phyloP scores from a whole-genome alignment of 2,113 vertebrate species.

The Brienomyrus brachyistius region DNA sequence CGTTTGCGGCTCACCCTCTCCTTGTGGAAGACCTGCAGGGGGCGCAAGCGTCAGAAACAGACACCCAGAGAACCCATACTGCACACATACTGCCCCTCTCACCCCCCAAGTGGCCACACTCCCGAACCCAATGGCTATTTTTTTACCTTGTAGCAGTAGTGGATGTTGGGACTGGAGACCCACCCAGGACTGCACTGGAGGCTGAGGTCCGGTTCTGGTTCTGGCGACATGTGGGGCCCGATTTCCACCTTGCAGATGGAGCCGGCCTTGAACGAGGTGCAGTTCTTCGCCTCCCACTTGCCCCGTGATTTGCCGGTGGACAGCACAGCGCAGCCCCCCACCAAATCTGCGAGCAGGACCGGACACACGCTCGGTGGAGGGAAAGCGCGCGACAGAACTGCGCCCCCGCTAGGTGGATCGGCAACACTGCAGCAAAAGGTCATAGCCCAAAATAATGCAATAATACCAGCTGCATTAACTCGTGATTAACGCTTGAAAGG shows the following conservation, averaged over 20 bases:
- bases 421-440: background rate
- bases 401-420: background rate
- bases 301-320: slow-evolving; percentile 66
- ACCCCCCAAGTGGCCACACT: too few species aligned
- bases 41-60: background rate
- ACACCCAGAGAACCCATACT: background rate
- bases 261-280: slow-evolving; percentile 73
- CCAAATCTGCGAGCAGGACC: slow-evolving; percentile 27
- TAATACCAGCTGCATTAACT: background rate
- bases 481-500: background rate
- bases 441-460: background rate
- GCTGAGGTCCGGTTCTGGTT: slow-evolving; percentile 54
- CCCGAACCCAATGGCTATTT: background rate
- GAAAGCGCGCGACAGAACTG: background rate
- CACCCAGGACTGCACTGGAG: slow-evolving; percentile 75
- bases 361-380: background rate
- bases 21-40: slow-evolving; percentile 76
- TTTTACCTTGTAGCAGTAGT: slow-evolving; percentile 85
- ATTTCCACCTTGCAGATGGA: slow-evolving; percentile 78
- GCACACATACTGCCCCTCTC: background rate
- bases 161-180: slow-evolving; percentile 50
- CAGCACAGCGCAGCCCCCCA: slow-evolving; percentile 76
- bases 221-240: slow-evolving; percentile 44
- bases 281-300: slow-evolving; percentile 81
- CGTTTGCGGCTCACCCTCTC: slow-evolving; percentile 80